These are phyloP conservation scores for Acanthurus lineatus DNA, from an alignment of 2,797 vertebrate species.

Conservation along the genomic window DNA sequence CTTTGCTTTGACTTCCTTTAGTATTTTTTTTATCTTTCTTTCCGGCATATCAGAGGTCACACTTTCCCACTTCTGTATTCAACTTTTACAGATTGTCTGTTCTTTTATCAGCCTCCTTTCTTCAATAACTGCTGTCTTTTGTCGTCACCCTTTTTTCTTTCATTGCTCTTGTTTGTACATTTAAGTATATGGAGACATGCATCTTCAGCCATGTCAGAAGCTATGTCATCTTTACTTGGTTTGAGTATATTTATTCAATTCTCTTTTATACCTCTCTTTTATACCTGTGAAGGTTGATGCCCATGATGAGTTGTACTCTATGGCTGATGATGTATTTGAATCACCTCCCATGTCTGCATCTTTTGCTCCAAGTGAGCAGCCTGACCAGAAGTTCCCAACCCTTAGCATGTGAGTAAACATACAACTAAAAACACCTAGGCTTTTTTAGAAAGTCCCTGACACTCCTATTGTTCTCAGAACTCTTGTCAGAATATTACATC, in stretches of 20 bases:
- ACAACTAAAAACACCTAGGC: background rate
- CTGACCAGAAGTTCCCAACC: slow-evolving; percentile 73
- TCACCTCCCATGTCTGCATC: slow-evolving; percentile 92
- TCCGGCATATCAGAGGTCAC: slow-evolving; percentile 13
- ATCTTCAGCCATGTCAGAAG: background rate
- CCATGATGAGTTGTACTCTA: slow-evolving; percentile 91
- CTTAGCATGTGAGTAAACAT: slow-evolving; percentile 86
- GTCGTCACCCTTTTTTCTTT: background rate
- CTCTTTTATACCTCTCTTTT: background rate
- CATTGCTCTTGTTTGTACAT: background rate
- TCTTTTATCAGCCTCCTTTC: background rate
- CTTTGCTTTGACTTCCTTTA: background rate
- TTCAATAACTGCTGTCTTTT: background rate
- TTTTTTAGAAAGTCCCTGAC: background rate
- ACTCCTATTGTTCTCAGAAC: background rate
- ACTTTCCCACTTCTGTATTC: background rate
- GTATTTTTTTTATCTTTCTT: background rate
- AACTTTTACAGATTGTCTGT: background rate
- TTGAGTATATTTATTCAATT: background rate
- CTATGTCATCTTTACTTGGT: background rate
- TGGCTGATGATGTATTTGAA: slow-evolving; percentile 97
- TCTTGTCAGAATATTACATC: background rate
- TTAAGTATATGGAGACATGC: background rate
- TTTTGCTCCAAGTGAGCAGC: slow-evolving; percentile 75
- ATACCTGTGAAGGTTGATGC: slow-evolving; percentile 83